phyloP scores from a whole-genome alignment of 2,113 vertebrate species.

The Spilogale gracilis region DNA sequence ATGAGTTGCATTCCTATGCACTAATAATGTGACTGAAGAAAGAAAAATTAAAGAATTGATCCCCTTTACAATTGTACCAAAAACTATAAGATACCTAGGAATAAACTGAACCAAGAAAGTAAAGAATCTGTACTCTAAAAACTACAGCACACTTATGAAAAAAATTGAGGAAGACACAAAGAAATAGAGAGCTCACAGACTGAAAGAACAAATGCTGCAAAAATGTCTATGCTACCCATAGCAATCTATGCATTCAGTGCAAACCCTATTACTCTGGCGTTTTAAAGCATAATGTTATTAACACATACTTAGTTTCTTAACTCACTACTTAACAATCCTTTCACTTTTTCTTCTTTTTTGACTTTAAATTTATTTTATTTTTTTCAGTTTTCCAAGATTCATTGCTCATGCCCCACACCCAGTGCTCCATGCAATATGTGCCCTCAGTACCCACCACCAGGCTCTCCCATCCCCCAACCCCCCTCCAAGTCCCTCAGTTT shows the following conservation, averaged over 20 bases:
- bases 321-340: neutral
- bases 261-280: neutral
- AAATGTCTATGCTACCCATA: neutral
- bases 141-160: neutral
- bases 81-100: neutral
- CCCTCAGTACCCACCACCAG: too few relatives aligned
- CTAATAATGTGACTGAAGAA: too few relatives aligned
- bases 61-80: too few relatives aligned
- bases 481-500: too few relatives aligned
- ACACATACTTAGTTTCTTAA: conserved; percentile 18
- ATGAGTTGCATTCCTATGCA: too few relatives aligned
- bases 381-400: too few relatives aligned
- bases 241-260: neutral
- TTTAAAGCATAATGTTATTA: conserved; percentile 24
- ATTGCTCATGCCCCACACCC: too few relatives aligned
- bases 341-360: conserved; percentile 40
- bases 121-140: neutral
- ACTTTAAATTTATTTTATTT: too few relatives aligned
- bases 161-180: neutral
- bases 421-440: too few relatives aligned
- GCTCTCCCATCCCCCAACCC: too few relatives aligned
- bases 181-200: neutral
- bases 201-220: neutral
- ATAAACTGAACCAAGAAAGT: neutral
- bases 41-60: too few relatives aligned